These are phyloP conservation scores for Aurelia sp. DNA, from an alignment of 30 jellyfish, hydroid and myxozoan species.

Conservation along the genomic window DNA sequence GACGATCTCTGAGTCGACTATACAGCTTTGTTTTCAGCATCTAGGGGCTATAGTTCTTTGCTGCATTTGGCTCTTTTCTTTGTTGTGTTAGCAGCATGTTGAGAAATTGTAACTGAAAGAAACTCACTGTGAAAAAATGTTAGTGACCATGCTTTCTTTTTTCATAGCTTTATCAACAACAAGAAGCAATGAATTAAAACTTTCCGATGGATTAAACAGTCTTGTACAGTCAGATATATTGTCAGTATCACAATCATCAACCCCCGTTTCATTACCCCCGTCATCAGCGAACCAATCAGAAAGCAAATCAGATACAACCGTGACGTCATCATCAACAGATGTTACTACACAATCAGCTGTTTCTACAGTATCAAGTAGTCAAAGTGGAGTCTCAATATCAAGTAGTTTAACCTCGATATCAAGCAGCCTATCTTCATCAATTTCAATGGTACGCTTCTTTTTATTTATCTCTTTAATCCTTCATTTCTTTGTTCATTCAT, in stretches of 20 bases:
- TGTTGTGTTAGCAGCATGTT: too few species aligned
- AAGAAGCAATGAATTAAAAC: neutral
- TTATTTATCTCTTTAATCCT: neutral
- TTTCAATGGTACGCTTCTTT: slow-evolving; percentile 17
- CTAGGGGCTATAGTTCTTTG: too few species aligned
- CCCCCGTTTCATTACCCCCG: neutral
- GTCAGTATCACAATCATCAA: slow-evolving; percentile 33
- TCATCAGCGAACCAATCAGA: slow-evolving; percentile 42
- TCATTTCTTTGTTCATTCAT: too few species aligned
- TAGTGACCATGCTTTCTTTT: neutral
- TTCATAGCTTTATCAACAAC: slow-evolving; percentile 33
- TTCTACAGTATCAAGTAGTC: slow-evolving; percentile 20
- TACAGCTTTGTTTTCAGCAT: too few species aligned
- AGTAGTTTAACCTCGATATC: slow-evolving; percentile 67
- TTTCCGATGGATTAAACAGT: slow-evolving; percentile 48
- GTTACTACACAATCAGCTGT: slow-evolving; percentile 39
- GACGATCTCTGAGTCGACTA: too few species aligned
- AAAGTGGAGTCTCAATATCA: slow-evolving; percentile 34
- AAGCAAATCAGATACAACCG: neutral
- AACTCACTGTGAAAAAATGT: too few species aligned
- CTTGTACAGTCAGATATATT: neutral
- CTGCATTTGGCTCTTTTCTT: too few species aligned
- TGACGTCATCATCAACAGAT: slow-evolving; percentile 42
- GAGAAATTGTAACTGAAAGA: too few species aligned
- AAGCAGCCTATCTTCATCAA: neutral